Base-by-base conservation (phyloP, 2,113 vertebrate genomes). In the Arizona elegans region DNA sequence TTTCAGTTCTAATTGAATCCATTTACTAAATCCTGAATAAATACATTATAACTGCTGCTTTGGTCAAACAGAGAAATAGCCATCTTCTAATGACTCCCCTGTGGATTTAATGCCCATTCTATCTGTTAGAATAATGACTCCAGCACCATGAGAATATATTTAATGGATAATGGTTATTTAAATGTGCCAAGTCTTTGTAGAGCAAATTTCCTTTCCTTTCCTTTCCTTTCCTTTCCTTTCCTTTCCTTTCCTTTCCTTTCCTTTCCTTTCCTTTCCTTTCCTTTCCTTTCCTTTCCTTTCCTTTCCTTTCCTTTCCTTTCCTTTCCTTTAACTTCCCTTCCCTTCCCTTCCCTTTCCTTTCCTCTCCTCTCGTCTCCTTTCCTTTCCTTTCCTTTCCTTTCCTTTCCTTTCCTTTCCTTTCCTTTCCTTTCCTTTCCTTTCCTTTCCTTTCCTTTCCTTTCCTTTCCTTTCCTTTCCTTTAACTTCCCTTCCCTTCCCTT, bases 1-100 rank as follows among this genome's bases (percentile, higher is more conserved):
- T 98, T 97, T 97, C 97, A 92, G 70, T 95, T 95, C 96, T 98
- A 98, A 98, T 97, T 97, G 97, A 98, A 97, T 97, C 97, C 97
- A 97, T 97, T 98, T 98, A 96, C 97, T 97, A 97, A 98, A 97
- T 97, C 97, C 97, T 97, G 96, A 97, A 97, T 97, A 97, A 98
- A 98, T 97, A 97, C 94, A 96, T 98, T 97, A 97, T 95, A 96
- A 95, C 96, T 88, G 93, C 96, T 11, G 81, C 96, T 96, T 96
- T 7, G 96, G 97, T 97, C 98, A 97, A 96, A 97, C 90, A 92
- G 95, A 97, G 97, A 96, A 97, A 97, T 97, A 96, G 96, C 96
- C 97, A 94, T 97, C 96, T 96, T 96, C 94, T 97, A 97, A 97
- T 95, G 96, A 97, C 96, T 97, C 97, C 96, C 97, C 97, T 96